Base-by-base conservation (phyloP, 2,888 invertebrate species). In the Megalurothrips usitatus region DNA sequence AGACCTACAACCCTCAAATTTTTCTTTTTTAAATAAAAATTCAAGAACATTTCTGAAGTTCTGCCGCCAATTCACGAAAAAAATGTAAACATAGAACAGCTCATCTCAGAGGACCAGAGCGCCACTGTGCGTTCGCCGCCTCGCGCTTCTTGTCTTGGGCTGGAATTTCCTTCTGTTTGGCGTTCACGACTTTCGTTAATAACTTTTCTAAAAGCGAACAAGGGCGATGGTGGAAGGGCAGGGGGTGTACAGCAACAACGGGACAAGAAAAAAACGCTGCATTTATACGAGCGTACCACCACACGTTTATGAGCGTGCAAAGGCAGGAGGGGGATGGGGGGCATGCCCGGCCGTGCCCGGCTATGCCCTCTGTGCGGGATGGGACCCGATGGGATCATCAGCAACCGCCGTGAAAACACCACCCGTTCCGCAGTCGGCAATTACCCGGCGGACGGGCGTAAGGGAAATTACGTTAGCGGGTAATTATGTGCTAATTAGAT, bases 121-220 rank as follows among this genome's bases (percentile, higher is more conserved):
- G 34, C 34, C 34, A 43, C 34, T 43, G 58, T 58, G 58, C 19
- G 58, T 58, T 17, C 19, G 68, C 68, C 26, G 68, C 68, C 34
- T 2, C 34, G 34, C 34, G 34, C n/a, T n/a, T n/a, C n/a, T n/a
- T n/a, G n/a, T 43, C 34, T 2, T 6, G 6, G 58, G 58, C 58
- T n/a, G 68, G 68, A 75, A 75, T 75, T 75, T 75, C 68, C 68
- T 43, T 75, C 68, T 75, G 12, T 58, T 75, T 26, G 23, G 23
- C 68, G 68, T 75, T 75, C 68, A 75, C 68, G 68, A 75, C 68
- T 75, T 75, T 75, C 68, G 68, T 75, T 75, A 75, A 75, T 75
- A 75, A 75, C 68, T 75, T 75, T 75, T 75, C 68, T 75, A 75
- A 75, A 43, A 75, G 68, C 68, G 68, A 12, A 75, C n/a, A n/a